Percentiles rank a stretch among this genome's conserved stretches.
Conservation (phyloP, 2,797 vertebrate genomes). For the Peromyscus aztecus region DNA sequence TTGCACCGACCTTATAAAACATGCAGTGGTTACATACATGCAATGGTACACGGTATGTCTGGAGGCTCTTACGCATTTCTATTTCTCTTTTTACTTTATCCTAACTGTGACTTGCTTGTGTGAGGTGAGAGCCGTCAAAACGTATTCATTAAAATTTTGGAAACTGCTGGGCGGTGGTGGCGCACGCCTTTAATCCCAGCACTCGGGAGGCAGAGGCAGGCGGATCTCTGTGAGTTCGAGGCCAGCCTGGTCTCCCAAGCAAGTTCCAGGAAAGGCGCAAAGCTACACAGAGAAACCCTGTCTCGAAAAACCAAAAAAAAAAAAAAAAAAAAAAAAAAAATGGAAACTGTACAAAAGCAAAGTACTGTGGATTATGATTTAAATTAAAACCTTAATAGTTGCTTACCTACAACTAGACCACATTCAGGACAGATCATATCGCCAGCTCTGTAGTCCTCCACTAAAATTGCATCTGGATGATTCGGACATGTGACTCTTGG, state of each 20-base stretch:
- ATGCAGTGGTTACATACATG: background rate
- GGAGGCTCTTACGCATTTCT: background rate
- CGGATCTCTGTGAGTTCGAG: too few species aligned
- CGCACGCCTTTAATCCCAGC: too few species aligned
- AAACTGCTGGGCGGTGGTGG: too few species aligned
- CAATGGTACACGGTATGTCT: slow-evolving; percentile 13
- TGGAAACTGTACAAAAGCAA: slow-evolving; percentile 53
- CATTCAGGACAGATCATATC: slow-evolving; percentile 99
- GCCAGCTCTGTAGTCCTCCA: slow-evolving; percentile 99
- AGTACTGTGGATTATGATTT: slow-evolving; percentile 38
- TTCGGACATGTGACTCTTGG: slow-evolving; percentile 97
- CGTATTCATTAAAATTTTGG: slow-evolving; percentile 40
- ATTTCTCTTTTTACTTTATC: slow-evolving; percentile 36
- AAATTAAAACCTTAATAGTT: slow-evolving; percentile 52
- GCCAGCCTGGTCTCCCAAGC: too few species aligned
- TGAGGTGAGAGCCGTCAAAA: background rate
- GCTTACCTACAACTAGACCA: slow-evolving; percentile 97
- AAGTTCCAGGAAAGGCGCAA: too few species aligned
- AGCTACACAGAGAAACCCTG: too few species aligned
- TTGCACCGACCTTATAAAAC: background rate
- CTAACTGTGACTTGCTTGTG: slow-evolving; percentile 45
- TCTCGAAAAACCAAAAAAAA: too few species aligned
- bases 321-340: too few species aligned
- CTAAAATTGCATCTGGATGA: slow-evolving; percentile 97
- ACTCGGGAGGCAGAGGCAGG: too few species aligned